Base-by-base conservation (phyloP, 2,797 vertebrate genomes). In the Mastacembelus armatus region DNA sequence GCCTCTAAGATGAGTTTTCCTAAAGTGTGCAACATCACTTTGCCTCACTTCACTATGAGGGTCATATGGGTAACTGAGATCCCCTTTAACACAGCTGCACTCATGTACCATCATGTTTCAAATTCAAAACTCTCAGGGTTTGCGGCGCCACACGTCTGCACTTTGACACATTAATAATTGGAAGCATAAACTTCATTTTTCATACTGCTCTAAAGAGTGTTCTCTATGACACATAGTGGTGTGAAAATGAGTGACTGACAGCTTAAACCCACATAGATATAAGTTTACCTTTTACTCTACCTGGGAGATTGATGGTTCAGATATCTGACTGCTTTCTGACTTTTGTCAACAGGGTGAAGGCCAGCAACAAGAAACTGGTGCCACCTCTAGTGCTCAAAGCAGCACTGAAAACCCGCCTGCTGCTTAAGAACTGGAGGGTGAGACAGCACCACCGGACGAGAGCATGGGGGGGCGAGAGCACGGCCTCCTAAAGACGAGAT, bases 381-480 rank as follows among this genome's bases (percentile, higher is more conserved):
- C 64, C 43, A 2, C 71, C 64, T 14, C 30, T 19, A 0, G 64
- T 33, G 0, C 32, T 61, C 29, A 19, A 64, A 59, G 54, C 64
- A 1, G 71, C 69, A 0, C 8, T 64, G 9, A 84, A 64, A 52
- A 85, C 74, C n/a, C 76, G 52, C 5, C 62, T 80, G 58, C 80
- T 92, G 69, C 79, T 92, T 2, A 39, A 89, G 63, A 89, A 82
- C 57, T 88, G 88, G 92, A 71, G 76, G 65, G 24, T 5, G 51
- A 87, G 81, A 42, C 73, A 30, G 33, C 73, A 27, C 24, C 88
- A 71, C 67, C 70, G 86, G 70, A 67, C 47, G 1, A 68, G 60
- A 43, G 59, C 51, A 2, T 45, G 78, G 78, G 68, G 75, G 55
- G 72, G 69, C 5, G 61, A 81, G 65, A 83, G 75, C 26, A 1